Evolutionary conservation across 2,888 invertebrate genomes (phyloP), one percentile per base, ranked within the genome.

Genomic region (Oxyteleia sp.): DNA sequence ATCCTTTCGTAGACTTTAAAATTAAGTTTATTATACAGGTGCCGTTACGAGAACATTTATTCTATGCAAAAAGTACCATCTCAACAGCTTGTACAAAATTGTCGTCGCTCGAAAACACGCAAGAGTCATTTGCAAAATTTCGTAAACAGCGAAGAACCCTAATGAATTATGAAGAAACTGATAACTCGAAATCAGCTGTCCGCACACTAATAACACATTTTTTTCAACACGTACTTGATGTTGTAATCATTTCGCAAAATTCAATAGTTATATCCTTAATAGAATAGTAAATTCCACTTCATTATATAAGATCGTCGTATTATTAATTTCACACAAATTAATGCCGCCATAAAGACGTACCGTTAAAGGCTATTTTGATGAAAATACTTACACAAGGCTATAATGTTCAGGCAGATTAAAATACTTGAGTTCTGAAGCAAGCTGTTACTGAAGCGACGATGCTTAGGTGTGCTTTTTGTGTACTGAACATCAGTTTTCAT

Each of bases 281-380:
- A 41, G 16, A 51, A 49, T 38, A 61, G 66, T 47, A 66, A 66
- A 66, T 55, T 29, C 20, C 13, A 16, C 10, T 45, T 38, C 38
- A 11, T 76, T 66, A 66, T 43, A 43, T 76, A 76, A 76, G 20
- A 20, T 4, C 47, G 29, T 57, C 18, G 23, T 55, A 66, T 76
- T 51, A 76, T 76, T 59, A 76, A 76, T 76, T 66, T 76, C 59
- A 59, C 59, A 51, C 66, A 59, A 66, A 76, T 76, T 75, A 80
- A 59, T 72, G 32, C 18, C 15, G 51, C 51, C 45, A 66, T 80
- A 66, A 66, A 66, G 49, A 72, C 10, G 51, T 43, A 13, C 57
- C 55, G 63, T 69, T 68, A 75, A 53, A 74, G 51, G 51, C 63
- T 49, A 10, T 53, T 74, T 53, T 45, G 53, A 74, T 74, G 63